Conservation (phyloP, 2,797 vertebrate genomes). For the Psittacula echo region DNA sequence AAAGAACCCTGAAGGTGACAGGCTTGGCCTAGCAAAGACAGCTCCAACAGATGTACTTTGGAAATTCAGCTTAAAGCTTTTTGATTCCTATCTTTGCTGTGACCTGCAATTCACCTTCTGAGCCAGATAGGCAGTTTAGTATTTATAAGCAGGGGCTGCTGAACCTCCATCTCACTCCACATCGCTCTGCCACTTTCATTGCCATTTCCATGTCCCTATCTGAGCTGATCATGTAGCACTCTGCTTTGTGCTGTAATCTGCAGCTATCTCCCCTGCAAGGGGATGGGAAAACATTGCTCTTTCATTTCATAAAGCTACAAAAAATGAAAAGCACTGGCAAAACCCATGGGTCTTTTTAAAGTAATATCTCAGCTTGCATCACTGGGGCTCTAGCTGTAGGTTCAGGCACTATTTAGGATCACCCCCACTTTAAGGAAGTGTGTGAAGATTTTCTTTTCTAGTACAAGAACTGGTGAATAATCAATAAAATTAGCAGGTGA, state of each 20-base stretch:
- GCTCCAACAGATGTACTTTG: neutral
- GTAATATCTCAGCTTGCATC: rapidly evolving
- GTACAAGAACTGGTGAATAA: neutral
- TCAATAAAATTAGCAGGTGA: neutral
- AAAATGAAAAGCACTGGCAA: neutral
- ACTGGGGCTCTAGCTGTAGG: neutral
- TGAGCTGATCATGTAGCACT: neutral
- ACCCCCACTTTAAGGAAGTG: neutral
- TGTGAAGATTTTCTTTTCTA: neutral
- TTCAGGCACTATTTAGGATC: neutral
- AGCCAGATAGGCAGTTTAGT: neutral
- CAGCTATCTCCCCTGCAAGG: neutral
- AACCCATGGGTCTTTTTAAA: neutral
- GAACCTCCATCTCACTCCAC: neutral
- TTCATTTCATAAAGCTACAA: neutral
- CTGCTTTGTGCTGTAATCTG: neutral
- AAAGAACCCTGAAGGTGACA: neutral
- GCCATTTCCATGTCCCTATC: constrained; percentile 56
- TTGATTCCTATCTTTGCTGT: constrained; percentile 28
- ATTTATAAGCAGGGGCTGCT: constrained; percentile 43
- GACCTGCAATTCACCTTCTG: constrained; percentile 40
- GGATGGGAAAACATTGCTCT: neutral
- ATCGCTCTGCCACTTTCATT: neutral
- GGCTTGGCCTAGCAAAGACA: neutral
- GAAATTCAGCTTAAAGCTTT: constrained; percentile 25